Evolutionary conservation across 2,888 invertebrate genomes (phyloP).

Genomic region (Taenaris catops): DNA sequence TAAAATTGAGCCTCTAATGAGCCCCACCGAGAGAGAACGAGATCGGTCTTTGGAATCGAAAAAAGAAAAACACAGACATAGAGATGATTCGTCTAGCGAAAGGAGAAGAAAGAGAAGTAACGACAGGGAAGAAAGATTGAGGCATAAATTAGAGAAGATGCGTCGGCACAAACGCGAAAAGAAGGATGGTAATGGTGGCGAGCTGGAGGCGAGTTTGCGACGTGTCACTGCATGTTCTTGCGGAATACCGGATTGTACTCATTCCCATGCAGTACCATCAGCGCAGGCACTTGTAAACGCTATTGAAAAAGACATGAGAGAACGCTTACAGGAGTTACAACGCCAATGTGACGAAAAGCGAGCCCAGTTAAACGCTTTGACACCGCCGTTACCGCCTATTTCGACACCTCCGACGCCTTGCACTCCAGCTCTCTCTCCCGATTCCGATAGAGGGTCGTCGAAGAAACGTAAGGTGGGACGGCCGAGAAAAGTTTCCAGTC

Average conservation of each 20-base stretch:
- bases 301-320: slow-evolving; percentile 90
- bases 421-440: slow-evolving; percentile 66
- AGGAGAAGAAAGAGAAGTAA: slow-evolving; percentile 54
- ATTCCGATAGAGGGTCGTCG: slow-evolving; percentile 76
- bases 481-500: slow-evolving; percentile 85
- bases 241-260: slow-evolving; percentile 44
- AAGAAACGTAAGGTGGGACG: slow-evolving; percentile 91
- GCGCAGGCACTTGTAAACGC: slow-evolving; percentile 83
- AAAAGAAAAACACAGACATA: slow-evolving; percentile 58
- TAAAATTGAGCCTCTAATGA: slow-evolving; percentile 55
- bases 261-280: slow-evolving; percentile 58
- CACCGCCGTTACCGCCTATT: slow-evolving; percentile 71
- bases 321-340: slow-evolving; percentile 89
- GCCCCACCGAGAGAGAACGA: slow-evolving; percentile 49
- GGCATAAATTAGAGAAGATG: slow-evolving; percentile 68
- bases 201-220: slow-evolving; percentile 59
- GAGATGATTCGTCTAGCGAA: slow-evolving; percentile 64
- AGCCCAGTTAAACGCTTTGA: slow-evolving; percentile 87
- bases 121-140: slow-evolving; percentile 60
- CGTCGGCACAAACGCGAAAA: slow-evolving; percentile 61
- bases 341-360: slow-evolving; percentile 91
- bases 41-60: slow-evolving; percentile 39
- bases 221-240: slow-evolving; percentile 63
- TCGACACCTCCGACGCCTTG: slow-evolving; percentile 64
- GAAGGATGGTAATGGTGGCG: slow-evolving; percentile 47